Base-by-base conservation (phyloP, 2,888 invertebrate genomes). In the Dicyrtomina minuta region DNA sequence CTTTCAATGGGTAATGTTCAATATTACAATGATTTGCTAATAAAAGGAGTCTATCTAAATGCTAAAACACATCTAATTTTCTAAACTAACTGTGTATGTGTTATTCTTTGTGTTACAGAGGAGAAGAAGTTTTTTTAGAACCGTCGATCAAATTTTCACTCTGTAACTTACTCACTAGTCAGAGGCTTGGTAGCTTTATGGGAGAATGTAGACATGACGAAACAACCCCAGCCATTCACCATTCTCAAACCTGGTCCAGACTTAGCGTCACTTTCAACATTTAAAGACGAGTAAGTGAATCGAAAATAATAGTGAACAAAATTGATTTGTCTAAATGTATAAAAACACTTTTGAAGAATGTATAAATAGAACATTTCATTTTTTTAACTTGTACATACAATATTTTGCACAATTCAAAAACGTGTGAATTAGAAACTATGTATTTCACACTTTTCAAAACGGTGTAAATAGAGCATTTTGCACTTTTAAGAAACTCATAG, bases 371-470 rank as follows among this genome's bases (percentile, higher is more conserved):
- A n/a, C n/a, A n/a, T n/a, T n/a, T n/a, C n/a, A n/a, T n/a, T n/a
- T n/a, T n/a, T 24, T 41, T 56, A 41, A 12, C 3, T 58, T 49
- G 24, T 20, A n/a, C n/a, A 8, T 33, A 8, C 8, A 41, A 27
- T 27, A 44, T 53, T 33, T 60, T 78, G 27, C 77, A 84, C 84
- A 60, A 84, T 82, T 75, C 88, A 88, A 0, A 88, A 90, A 72
- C 84, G 96, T 74, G 84, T 96, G 70, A 91, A 92, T 91, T 81
- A 90, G 90, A 81, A 90, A 90, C 0, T 27, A 96, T 96, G 67
- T 96, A 95, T 81, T 93, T 94, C 0, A n/a, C n/a, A n/a, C n/a
- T n/a, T n/a, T n/a, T n/a, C n/a, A n/a, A n/a, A 12, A 43, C 17
- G n/a, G n/a, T n/a, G n/a, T n/a, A n/a, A n/a, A n/a, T n/a, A n/a